Percentiles rank a stretch among this genome's conserved stretches.
Evolutionary conservation across 2,888 invertebrate species (phyloP).

Genomic region (Nudaria mundana): DNA sequence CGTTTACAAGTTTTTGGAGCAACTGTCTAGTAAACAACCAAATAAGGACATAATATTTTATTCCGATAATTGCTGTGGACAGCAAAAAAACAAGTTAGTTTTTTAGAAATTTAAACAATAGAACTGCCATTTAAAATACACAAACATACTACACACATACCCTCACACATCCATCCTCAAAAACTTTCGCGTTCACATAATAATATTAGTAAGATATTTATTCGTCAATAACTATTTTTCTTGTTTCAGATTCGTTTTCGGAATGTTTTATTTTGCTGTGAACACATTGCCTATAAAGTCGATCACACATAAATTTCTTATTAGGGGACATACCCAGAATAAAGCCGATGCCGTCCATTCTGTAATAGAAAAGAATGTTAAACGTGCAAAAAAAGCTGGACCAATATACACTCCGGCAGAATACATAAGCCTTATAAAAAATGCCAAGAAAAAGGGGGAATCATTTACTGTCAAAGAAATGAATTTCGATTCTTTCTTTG

Average conservation of each 20-base stretch:
- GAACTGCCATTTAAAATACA: too few species aligned
- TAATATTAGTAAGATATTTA: too few species aligned
- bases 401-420: too few species aligned
- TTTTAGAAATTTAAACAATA: too few species aligned
- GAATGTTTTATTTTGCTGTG: not conserved
- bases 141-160: too few species aligned
- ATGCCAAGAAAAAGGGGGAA: too few species aligned
- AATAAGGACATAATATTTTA: not conserved
- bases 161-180: too few species aligned
- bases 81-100: conserved; percentile 7
- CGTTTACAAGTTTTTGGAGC: conserved; percentile 5
- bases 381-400: conserved; percentile 3
- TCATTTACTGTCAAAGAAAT: too few species aligned
- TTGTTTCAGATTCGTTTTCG: not conserved
- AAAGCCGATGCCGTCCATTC: not conserved
- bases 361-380: not conserved
- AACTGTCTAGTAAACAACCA: not conserved
- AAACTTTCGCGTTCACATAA: too few species aligned
- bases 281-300: conserved; percentile 11
- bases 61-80: conserved; percentile 4
- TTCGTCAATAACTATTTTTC: too few species aligned
- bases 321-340: conserved; percentile 7
- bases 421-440: too few species aligned
- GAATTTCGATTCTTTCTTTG: too few species aligned
- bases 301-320: conserved; percentile 6